Base-by-base conservation (phyloP, 2,888 invertebrate species). In the Sclerodermus sp. region DNA sequence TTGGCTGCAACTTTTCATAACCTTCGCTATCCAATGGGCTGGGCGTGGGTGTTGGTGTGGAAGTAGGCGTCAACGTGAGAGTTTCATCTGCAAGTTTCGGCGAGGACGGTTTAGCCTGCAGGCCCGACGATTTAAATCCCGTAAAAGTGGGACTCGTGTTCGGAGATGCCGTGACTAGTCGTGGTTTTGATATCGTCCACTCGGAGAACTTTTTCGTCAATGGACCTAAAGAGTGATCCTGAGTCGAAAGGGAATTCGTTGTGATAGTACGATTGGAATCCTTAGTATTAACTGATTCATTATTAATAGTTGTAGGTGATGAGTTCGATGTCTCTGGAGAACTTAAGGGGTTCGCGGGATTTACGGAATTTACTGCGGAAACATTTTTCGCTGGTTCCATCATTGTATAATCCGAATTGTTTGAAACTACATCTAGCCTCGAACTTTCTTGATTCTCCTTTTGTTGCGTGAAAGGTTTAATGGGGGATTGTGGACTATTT, bases 401-500 rank as follows among this genome's bases (percentile, higher is more conserved):
- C 1, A 60, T 29, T 0, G 66, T 62, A 43, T 66, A 67, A 45
- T 71, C 68, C 18, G 57, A 55, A 13, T 45, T 45, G 17, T 55
- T 49, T 4, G 49, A 40, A 31, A 44, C 36, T 1, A 41, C 16
- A 16, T 49, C 49, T 34, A 56, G 10, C 32, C 42, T 47, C 1
- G 48, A 18, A 0, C 47, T 40, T 1, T 57, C 43, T 1, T 58
- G 49, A 18, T 36, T 32, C 49, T 47, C 47, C 30, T 62, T 56
- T 55, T 60, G 58, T 39, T 58, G 57, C 15, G 79, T 74, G 43
- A 79, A 78, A 1, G 79, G 71, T 56, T 84, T 84, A 16, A 82
- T 79, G 0, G 87, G 87, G 1, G 86, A 85, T 13, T 84, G 82
- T 0, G 87, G 87, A 58, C 87, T 86, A 70, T 87, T 87, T 39